Conservation (phyloP, 2,113 vertebrate genomes). For the Pterocles orientalis region DNA sequence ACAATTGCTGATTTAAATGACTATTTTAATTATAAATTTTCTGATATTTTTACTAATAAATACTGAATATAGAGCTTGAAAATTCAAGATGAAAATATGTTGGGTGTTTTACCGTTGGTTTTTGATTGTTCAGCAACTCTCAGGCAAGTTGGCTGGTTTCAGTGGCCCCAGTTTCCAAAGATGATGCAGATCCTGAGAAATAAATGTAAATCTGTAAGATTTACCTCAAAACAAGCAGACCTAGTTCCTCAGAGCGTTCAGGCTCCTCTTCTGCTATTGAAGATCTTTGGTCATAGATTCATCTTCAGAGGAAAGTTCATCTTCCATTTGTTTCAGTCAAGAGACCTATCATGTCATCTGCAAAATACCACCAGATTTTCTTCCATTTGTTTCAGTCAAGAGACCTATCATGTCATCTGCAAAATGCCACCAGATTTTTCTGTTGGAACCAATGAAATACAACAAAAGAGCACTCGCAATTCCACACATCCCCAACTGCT, state of each 20-base stretch:
- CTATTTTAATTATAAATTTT: background rate
- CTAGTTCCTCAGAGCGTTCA: background rate
- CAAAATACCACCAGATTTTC: background rate
- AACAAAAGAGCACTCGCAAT: background rate
- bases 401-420: background rate
- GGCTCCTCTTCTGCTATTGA: background rate
- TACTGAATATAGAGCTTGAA: background rate
- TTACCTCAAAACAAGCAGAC: background rate
- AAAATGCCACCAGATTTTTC: background rate
- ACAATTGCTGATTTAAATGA: background rate
- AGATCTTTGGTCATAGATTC: background rate
- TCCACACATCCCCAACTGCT: background rate
- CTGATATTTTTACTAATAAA: background rate
- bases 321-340: background rate
- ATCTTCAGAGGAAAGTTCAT: background rate
- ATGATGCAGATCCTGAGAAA: background rate
- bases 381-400: background rate
- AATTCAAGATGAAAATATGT: background rate
- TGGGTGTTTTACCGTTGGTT: background rate
- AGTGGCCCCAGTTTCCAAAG: background rate
- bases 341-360: background rate
- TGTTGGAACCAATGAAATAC: background rate
- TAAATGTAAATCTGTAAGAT: background rate
- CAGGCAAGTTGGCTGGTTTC: background rate
- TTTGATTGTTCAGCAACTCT: background rate